Base-by-base conservation (phyloP, 2,888 invertebrate genomes). In the Drosophila colorata region DNA sequence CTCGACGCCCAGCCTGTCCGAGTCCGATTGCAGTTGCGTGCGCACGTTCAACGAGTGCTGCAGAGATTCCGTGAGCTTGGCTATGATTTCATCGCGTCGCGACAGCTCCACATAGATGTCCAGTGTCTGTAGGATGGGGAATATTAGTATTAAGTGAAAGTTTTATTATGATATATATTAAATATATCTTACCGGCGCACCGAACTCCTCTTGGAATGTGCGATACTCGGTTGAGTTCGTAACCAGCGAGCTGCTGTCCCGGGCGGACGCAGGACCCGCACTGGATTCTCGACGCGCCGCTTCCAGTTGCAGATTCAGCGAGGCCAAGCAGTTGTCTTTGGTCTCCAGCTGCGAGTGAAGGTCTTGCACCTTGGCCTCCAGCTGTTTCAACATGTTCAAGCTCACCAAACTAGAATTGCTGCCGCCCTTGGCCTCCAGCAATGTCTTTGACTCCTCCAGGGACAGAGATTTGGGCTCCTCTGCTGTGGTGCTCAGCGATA, bases 41-140 rank as follows among this genome's bases (percentile, higher is more conserved):
- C 95, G 93, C 53, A 95, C 94, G 23, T 92, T 92, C 35, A 95
- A 92, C 0, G 95, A 95, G 87, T 95, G 94, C 91, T 96, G 94
- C 82, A 96, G 93, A 31, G 96, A 95, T 83, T 94, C 93, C 72
- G 95, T 95, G 64, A 96, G 93, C 91, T 96, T 95, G 85, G 95
- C 94, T 78, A 96, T 96, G 87, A 95, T 91, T 80, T 94, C 93
- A 89, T 96, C 95, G 84, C 96, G 95, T 78, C 95, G 94, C 11
- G 93, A 93, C 64, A 96, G 93, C 80, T 95, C 95, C 81, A 93
- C 93, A 91, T 96, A 95, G 91, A 95, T 95, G 91, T 96, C 95
- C 91, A 95, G 93, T 87, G 95, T 93, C 96, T 96, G 92, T 90
- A 9, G 18, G 4, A 0, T 0, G 20, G 0, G 2, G 0, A 11